Evolutionary conservation across 2,113 vertebrate genomes (phyloP).

Genomic region (Tragulus kanchil): DNA sequence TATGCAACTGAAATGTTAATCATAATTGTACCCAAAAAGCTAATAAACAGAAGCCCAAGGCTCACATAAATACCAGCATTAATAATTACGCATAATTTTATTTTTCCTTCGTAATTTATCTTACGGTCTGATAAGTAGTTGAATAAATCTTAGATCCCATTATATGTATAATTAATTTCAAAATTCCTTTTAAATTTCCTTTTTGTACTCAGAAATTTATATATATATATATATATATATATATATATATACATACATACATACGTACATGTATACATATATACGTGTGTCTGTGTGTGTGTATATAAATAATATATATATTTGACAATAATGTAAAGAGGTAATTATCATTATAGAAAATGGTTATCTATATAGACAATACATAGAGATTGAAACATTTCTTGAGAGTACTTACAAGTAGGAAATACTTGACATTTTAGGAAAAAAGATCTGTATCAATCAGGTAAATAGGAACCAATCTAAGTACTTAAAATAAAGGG

Average conservation of each 20-base stretch:
- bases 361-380: neutral
- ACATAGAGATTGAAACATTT: neutral
- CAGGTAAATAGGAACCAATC: neutral
- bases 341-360: slow-evolving; percentile 15
- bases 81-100: slow-evolving; percentile 88
- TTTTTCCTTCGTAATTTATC: slow-evolving; percentile 84
- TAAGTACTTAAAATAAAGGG: neutral
- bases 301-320: neutral
- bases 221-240: neutral
- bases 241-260: neutral
- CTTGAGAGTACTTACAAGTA: neutral
- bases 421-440: neutral
- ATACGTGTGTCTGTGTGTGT: neutral
- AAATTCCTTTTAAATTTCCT: slow-evolving; percentile 70
- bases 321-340: slow-evolving; percentile 52
- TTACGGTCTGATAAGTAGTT: slow-evolving; percentile 84
- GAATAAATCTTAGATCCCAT: slow-evolving; percentile 85
- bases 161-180: slow-evolving; percentile 84
- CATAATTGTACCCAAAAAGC: slow-evolving; percentile 87
- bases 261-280: too few species aligned
- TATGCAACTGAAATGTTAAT: slow-evolving; percentile 88
- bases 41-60: slow-evolving; percentile 87
- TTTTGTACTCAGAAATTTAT: slow-evolving; percentile 62
- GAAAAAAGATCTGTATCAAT: neutral
- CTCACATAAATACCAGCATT: slow-evolving; percentile 87